These are phyloP conservation scores for Melierax canorus DNA, from an alignment of 2,113 vertebrate genomes.

Conservation along the genomic window DNA sequence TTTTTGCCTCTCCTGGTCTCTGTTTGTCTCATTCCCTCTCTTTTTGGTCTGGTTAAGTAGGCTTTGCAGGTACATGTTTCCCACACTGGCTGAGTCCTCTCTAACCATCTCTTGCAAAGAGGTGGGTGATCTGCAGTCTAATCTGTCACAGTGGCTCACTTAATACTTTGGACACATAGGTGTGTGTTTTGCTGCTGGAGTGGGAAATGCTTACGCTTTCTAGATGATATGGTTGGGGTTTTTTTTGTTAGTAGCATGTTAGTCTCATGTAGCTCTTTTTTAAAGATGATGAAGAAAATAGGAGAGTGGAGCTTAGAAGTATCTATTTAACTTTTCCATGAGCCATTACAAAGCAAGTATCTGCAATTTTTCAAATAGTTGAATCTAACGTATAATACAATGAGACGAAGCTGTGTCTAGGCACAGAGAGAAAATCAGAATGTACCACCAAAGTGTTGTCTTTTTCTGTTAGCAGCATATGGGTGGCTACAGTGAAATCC, in stretches of 20 bases:
- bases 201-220: not conserved
- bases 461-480: not conserved
- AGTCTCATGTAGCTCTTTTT: not conserved
- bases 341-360: not conserved
- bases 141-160: not conserved
- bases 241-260: not conserved
- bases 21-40: not conserved
- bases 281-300: not conserved
- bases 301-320: not conserved
- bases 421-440: not conserved
- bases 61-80: not conserved
- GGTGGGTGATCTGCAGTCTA: not conserved
- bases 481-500: not conserved
- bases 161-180: not conserved
- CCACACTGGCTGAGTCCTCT: not conserved
- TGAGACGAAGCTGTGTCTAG: not conserved
- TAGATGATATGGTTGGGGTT: not conserved
- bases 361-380: not conserved
- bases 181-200: not conserved
- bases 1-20: not conserved
- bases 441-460: not conserved
- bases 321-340: not conserved
- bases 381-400: fast-evolving
- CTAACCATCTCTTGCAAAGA: not conserved
- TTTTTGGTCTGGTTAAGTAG: not conserved